Conservation (phyloP, 2,797 vertebrate species). For the Hirundo rustica region DNA sequence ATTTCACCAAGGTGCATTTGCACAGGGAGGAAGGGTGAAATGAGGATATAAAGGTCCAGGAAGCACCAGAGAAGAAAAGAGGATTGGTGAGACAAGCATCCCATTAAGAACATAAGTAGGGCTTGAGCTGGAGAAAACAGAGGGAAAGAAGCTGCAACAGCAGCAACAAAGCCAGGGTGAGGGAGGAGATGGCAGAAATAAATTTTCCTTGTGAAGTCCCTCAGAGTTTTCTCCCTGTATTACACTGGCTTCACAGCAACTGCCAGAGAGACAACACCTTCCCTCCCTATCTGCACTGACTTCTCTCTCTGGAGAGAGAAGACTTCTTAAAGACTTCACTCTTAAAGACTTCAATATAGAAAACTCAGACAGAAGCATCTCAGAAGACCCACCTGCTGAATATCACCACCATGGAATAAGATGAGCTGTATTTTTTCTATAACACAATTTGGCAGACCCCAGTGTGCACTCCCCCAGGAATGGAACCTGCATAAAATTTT, state of each 20-base stretch:
- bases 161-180: neutral
- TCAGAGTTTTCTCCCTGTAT: neutral
- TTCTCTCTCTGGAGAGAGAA: neutral
- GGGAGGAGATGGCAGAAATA: neutral
- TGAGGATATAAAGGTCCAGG: neutral
- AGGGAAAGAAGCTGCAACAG: neutral
- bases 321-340: neutral
- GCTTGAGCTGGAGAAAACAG: neutral
- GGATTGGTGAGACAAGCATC: neutral
- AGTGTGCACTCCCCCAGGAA: neutral
- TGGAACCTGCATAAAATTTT: neutral
- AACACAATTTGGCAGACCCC: neutral
- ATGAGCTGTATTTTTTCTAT: neutral
- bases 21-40: neutral
- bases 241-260: neutral
- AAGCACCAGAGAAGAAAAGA: neutral
- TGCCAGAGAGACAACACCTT: neutral
- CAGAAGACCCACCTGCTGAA: neutral
- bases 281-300: neutral
- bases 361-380: neutral
- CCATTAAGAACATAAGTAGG: neutral
- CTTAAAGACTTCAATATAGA: neutral
- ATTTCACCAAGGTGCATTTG: neutral
- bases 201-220: neutral
- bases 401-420: neutral